Evolutionary conservation across 2,888 invertebrate genomes (phyloP).

Genomic region (Emmelina monodactyla): DNA sequence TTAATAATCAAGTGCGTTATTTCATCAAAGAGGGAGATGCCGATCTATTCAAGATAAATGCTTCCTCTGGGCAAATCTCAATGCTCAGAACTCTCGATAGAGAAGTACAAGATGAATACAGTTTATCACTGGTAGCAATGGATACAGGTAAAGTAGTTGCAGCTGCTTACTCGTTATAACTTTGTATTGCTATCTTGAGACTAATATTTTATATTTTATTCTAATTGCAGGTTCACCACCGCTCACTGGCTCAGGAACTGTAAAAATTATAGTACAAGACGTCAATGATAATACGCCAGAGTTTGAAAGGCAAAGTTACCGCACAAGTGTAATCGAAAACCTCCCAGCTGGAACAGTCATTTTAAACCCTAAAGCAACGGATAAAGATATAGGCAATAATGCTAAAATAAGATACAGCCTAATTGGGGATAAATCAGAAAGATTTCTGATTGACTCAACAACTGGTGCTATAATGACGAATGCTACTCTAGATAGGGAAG

Average conservation of each 20-base stretch:
- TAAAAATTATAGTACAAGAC: slow-evolving; percentile 90
- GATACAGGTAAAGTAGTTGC: slow-evolving; percentile 85
- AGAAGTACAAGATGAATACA: slow-evolving; percentile 84
- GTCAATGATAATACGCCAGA: slow-evolving; percentile 93
- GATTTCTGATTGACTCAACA: slow-evolving; percentile 80
- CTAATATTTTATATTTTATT: slow-evolving; percentile 9
- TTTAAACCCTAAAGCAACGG: slow-evolving; percentile 78
- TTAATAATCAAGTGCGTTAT: slow-evolving; percentile 90
- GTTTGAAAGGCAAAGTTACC: slow-evolving; percentile 83
- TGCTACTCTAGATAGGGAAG: slow-evolving; percentile 79
- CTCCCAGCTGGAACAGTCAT: slow-evolving; percentile 79
- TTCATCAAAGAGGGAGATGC: slow-evolving; percentile 93
- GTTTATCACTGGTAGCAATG: slow-evolving; percentile 88
- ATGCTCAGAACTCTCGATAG: slow-evolving; percentile 84
- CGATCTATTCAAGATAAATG: slow-evolving; percentile 90
- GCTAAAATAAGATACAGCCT: slow-evolving; percentile 87
- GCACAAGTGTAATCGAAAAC: slow-evolving; percentile 83
- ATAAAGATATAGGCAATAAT: slow-evolving; percentile 85
- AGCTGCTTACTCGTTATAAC: too few relatives aligned
- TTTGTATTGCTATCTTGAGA: not conserved
- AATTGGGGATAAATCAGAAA: slow-evolving; percentile 80
- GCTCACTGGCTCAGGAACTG: slow-evolving; percentile 90
- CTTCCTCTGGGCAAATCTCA: slow-evolving; percentile 89
- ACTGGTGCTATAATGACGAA: slow-evolving; percentile 83
- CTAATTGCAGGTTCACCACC: slow-evolving; percentile 83